These are phyloP conservation scores for Nycteola revayana DNA, from an alignment of 2,888 invertebrate genomes.

Conservation along the genomic window DNA sequence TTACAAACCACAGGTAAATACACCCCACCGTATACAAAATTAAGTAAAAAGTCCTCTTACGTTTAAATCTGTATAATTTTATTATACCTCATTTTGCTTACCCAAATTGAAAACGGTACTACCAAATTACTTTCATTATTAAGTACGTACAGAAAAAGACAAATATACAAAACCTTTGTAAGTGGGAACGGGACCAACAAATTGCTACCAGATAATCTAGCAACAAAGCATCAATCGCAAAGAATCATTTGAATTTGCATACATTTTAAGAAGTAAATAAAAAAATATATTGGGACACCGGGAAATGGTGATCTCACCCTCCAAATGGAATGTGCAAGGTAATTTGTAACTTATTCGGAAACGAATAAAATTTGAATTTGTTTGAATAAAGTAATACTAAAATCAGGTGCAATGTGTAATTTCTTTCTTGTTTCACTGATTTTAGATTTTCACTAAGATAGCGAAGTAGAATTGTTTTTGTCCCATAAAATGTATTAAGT, in stretches of 20 bases:
- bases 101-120: constrained; percentile 53
- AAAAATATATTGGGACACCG: constrained; percentile 43
- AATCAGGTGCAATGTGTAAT: constrained; percentile 2
- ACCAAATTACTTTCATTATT: constrained; percentile 50
- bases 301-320: constrained; percentile 32
- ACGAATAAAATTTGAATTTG: constrained; percentile 8
- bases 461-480: constrained; percentile 2
- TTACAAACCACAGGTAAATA: constrained; percentile 50
- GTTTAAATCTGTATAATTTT: constrained; percentile 75
- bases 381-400: constrained; percentile 5
- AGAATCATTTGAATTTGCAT: constrained; percentile 58
- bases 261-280: constrained; percentile 61
- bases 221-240: constrained; percentile 53
- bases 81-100: constrained; percentile 54
- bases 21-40: constrained; percentile 38
- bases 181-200: constrained; percentile 10
- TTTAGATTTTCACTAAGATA: background rate
- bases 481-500: constrained; percentile 10
- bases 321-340: constrained; percentile 17
- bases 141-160: constrained; percentile 29
- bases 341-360: constrained; percentile 17
- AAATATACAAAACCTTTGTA: constrained; percentile 10
- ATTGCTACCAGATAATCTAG: constrained; percentile 46
- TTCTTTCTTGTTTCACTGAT: background rate
- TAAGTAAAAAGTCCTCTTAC: constrained; percentile 56